Evolutionary conservation across 2,888 invertebrate species (phyloP).

Genomic region (Chalcosyrphus nemorum): DNA sequence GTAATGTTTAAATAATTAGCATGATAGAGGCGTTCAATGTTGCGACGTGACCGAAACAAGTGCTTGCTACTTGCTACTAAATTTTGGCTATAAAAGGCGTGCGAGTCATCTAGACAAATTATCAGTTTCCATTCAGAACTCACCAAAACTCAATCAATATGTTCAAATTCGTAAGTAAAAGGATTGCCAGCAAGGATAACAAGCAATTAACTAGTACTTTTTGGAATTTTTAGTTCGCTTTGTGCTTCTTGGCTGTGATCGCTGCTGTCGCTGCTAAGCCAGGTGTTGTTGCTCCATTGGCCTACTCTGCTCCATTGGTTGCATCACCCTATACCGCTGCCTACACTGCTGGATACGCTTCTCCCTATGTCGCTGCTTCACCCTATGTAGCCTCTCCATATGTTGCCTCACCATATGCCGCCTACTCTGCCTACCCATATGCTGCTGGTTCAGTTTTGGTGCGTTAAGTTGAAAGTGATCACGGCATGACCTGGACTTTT

Average conservation of each 20-base stretch:
- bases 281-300: slow-evolving; percentile 54
- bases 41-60: slow-evolving; percentile 58
- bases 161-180: slow-evolving; percentile 67
- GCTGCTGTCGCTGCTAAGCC: slow-evolving; percentile 65
- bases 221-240: slow-evolving; percentile 37
- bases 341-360: slow-evolving; percentile 47
- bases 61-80: slow-evolving; percentile 2
- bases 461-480: slow-evolving; percentile 39
- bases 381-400: slow-evolving; percentile 59
- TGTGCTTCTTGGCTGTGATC: slow-evolving; percentile 59
- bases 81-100: slow-evolving; percentile 42
- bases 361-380: slow-evolving; percentile 43
- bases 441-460: slow-evolving; percentile 56
- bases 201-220: not conserved
- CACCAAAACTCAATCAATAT: slow-evolving; percentile 48
- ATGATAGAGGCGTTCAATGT: slow-evolving; percentile 56
- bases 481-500: not conserved
- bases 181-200: not conserved
- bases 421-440: slow-evolving; percentile 65
- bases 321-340: slow-evolving; percentile 58
- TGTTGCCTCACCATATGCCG: slow-evolving; percentile 61
- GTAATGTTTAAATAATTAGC: slow-evolving; percentile 49
- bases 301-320: slow-evolving; percentile 56
- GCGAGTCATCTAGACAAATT: not conserved
- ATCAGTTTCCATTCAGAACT: slow-evolving; percentile 63